Percentiles rank a stretch among this genome's conserved stretches.
phyloP scores from a whole-genome alignment of 2,797 vertebrate species.

The Sebastolobus alascanus region DNA sequence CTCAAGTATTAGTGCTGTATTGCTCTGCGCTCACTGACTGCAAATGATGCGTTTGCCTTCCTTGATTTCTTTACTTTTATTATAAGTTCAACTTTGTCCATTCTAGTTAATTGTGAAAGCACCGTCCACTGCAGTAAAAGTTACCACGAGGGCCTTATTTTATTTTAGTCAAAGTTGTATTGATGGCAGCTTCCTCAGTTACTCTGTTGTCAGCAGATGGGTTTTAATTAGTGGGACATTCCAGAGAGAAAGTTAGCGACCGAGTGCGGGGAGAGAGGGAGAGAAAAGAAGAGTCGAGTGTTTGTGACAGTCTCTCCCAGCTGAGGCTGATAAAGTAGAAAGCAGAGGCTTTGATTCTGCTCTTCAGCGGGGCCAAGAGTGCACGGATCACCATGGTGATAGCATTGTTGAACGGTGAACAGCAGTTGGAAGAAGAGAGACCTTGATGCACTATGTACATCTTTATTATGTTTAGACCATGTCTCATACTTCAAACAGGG shows the following conservation, averaged over 20 bases:
- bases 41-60: slow-evolving; percentile 10
- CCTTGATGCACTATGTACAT: slow-evolving; percentile 51
- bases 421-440: slow-evolving; percentile 38
- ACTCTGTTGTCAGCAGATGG: slow-evolving; percentile 52
- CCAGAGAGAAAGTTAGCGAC: slow-evolving; percentile 67
- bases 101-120: slow-evolving; percentile 24
- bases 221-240: slow-evolving; percentile 80
- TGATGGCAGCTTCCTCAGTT: slow-evolving; percentile 45
- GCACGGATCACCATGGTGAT: slow-evolving; percentile 70
- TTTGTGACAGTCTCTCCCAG: slow-evolving; percentile 64
- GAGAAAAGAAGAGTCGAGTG: slow-evolving; percentile 50
- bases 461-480: slow-evolving; percentile 47
- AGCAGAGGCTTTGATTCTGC: slow-evolving; percentile 60
- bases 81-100: slow-evolving; percentile 8
- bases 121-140: slow-evolving; percentile 35
- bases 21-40: slow-evolving; percentile 19
- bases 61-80: slow-evolving; percentile 4
- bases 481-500: slow-evolving; percentile 29
- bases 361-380: slow-evolving; percentile 55
- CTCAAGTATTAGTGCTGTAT: background rate
- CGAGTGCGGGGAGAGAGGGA: slow-evolving; percentile 46
- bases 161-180: slow-evolving; percentile 52
- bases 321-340: slow-evolving; percentile 58
- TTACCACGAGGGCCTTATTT: slow-evolving; percentile 39
- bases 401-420: slow-evolving; percentile 52